These are phyloP conservation scores for Irena cyanogastra DNA, from an alignment of 2,113 vertebrate genomes.

Conservation along the genomic window DNA sequence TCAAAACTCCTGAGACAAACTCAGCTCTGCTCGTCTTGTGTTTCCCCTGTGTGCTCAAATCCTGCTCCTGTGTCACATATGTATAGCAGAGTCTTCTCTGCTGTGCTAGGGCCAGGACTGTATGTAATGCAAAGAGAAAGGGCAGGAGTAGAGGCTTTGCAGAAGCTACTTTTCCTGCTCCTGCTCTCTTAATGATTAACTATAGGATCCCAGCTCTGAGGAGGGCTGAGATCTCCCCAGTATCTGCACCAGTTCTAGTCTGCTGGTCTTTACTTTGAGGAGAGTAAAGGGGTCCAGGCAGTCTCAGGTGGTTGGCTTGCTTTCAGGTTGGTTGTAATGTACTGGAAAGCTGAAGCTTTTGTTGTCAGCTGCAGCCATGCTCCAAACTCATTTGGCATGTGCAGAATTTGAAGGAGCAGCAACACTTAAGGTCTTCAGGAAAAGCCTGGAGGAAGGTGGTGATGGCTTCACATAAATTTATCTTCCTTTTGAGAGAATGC, in stretches of 20 bases:
- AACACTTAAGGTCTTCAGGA: neutral
- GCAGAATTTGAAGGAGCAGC: neutral
- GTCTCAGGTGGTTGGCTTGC: neutral
- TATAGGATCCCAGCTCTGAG: neutral
- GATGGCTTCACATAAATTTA: neutral
- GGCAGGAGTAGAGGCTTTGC: neutral
- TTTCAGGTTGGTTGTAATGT: neutral
- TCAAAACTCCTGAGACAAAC: neutral
- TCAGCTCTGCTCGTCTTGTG: neutral
- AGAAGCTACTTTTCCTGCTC: neutral
- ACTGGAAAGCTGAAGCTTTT: neutral
- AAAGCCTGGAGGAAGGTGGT: neutral
- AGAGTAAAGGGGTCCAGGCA: neutral
- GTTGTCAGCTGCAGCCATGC: neutral
- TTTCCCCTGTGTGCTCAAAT: neutral
- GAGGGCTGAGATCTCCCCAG: neutral
- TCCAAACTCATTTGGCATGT: neutral
- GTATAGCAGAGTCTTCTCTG: neutral
- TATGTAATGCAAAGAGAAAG: neutral
- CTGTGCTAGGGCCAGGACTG: neutral
- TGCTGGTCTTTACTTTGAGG: neutral
- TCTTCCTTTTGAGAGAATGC: neutral
- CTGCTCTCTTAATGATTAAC: neutral
- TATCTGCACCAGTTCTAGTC: neutral
- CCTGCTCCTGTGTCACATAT: neutral